Evolutionary conservation across 2,797 vertebrate species (phyloP).

Genomic region (Anabas testudineus): DNA sequence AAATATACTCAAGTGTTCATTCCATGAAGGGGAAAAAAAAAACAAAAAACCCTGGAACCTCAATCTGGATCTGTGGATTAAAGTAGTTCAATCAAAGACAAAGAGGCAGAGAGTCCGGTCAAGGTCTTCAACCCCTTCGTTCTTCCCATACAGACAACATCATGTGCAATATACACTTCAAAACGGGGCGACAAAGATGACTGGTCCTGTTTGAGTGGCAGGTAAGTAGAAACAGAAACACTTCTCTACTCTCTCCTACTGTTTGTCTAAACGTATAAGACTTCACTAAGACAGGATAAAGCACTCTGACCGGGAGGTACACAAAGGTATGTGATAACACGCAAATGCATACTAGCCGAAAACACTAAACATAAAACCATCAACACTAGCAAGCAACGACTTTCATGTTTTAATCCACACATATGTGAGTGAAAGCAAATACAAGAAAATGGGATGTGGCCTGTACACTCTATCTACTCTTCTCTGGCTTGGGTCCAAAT

Average conservation of each 20-base stretch:
- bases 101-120: not conserved
- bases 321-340: no score
- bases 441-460: conserved; percentile 8
- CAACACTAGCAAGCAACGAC: no score
- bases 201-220: not conserved
- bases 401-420: conserved; percentile 32
- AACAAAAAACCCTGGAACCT: not conserved
- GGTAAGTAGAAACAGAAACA: not conserved
- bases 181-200: not conserved
- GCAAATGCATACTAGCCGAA: not conserved
- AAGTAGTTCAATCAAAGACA: conserved; percentile 12
- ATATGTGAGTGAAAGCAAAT: conserved; percentile 29
- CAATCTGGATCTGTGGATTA: not conserved
- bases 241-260: no score
- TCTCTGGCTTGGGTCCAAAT: conserved; percentile 24
- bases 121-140: conserved; percentile 20
- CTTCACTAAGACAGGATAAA: not conserved
- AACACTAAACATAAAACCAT: conserved; percentile 16
- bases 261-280: no score
- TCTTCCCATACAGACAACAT: not conserved
- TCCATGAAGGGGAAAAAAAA: conserved; percentile 7
- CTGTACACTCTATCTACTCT: conserved; percentile 6
- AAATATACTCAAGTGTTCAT: conserved; percentile 35
- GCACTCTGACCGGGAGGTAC: not conserved
- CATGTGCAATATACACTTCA: not conserved